These are phyloP conservation scores for Thalpophila matura DNA, from an alignment of 2,888 invertebrate species.

Conservation along the genomic window DNA sequence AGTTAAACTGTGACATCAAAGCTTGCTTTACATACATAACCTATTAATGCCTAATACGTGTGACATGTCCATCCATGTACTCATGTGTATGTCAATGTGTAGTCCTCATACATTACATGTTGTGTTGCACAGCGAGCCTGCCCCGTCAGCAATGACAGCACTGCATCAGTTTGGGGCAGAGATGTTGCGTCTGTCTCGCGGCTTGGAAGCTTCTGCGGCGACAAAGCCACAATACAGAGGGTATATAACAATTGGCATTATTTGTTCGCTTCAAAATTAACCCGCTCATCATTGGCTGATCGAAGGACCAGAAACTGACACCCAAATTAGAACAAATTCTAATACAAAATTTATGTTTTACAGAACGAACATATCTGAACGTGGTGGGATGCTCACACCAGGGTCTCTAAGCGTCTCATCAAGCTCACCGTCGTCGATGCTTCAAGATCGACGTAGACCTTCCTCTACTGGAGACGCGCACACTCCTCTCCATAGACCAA, in stretches of 20 bases:
- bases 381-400: constrained; percentile 85
- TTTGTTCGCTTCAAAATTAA: constrained; percentile 76
- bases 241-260: constrained; percentile 85
- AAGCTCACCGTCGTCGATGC: constrained; percentile 87
- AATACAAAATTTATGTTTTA: constrained; percentile 41
- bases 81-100: constrained; percentile 74
- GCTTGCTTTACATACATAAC: constrained; percentile 58
- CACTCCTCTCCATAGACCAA: constrained; percentile 79
- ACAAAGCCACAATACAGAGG: constrained; percentile 87
- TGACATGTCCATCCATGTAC: constrained; percentile 53
- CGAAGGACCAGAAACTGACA: constrained; percentile 36
- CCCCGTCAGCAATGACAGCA: constrained; percentile 96
- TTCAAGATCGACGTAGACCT: constrained; percentile 82
- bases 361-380: constrained; percentile 85
- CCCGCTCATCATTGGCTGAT: constrained; percentile 52
- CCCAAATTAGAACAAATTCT: constrained; percentile 6
- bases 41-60: constrained; percentile 35
- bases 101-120: constrained; percentile 82
- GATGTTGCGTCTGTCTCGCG: constrained; percentile 95
- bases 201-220: constrained; percentile 93
- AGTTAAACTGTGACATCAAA: constrained; percentile 22
- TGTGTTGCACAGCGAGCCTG: constrained; percentile 93
- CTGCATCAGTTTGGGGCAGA: constrained; percentile 96
- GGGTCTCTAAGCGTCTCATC: constrained; percentile 87
- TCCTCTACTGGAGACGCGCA: constrained; percentile 82